Conservation (phyloP, 1,140 invertebrate genomes). For the Brachionus koreanus region DNA sequence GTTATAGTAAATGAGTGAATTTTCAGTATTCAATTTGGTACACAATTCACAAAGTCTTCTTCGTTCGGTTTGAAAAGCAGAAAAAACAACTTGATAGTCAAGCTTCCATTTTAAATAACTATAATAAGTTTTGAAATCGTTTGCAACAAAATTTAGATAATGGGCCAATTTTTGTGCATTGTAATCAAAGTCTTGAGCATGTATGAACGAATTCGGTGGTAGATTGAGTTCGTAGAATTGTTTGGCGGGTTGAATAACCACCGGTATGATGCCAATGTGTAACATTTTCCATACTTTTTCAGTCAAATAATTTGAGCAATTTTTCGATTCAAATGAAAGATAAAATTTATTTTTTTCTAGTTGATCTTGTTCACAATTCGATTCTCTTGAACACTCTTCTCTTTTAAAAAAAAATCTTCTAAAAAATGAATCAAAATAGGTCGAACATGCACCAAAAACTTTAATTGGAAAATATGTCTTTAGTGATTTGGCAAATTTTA, state of each 20-base stretch:
- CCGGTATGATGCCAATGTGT: neutral
- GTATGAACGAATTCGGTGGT: slow-evolving; percentile 33
- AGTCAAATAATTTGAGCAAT: slow-evolving; percentile 38
- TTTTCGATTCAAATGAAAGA: slow-evolving; percentile 40
- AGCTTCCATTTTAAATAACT: slow-evolving; percentile 19
- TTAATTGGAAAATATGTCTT: neutral
- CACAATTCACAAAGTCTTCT: slow-evolving; percentile 35
- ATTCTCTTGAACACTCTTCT: neutral
- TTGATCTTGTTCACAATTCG: neutral
- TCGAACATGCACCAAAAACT: slow-evolving; percentile 7
- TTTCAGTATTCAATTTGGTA: slow-evolving; percentile 28
- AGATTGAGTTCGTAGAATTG: neutral
- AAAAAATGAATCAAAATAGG: neutral
- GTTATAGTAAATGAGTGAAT: neutral
- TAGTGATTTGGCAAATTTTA: neutral
- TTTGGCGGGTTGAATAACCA: neutral
- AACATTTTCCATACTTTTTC: slow-evolving; percentile 44
- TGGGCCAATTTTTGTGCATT: neutral
- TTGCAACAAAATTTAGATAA: neutral
- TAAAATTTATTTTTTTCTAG: slow-evolving; percentile 29
- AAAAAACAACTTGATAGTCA: neutral
- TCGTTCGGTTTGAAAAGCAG: neutral
- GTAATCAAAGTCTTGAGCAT: slow-evolving; percentile 25
- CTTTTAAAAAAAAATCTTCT: neutral
- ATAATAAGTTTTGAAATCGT: neutral